Evolutionary conservation across 2,888 invertebrate species (phyloP).

Genomic region (Pristionchus fissidentatus): DNA sequence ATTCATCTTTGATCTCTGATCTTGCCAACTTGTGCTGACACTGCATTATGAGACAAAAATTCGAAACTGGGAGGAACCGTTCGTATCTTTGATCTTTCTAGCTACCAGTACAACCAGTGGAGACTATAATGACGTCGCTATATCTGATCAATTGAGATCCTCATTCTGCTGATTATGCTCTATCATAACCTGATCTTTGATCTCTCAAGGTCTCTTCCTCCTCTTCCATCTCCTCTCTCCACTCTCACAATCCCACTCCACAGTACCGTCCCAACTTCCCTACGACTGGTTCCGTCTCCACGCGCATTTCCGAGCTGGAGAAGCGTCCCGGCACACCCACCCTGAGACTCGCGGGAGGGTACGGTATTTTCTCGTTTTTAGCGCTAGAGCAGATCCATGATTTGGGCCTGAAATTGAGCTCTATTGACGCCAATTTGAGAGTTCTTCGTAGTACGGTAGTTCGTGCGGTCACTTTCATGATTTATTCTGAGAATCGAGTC

Average conservation of each 20-base stretch:
- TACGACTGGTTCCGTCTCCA: constrained; percentile 69
- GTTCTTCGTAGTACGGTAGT: background rate
- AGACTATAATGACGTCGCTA: background rate
- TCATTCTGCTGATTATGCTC: too few relatives aligned
- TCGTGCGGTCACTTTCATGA: constrained; percentile 4
- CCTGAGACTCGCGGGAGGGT: constrained; percentile 45
- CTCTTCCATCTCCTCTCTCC: background rate
- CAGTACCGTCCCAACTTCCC: constrained; percentile 66
- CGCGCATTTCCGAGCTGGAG: constrained; percentile 71
- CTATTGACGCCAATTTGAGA: too few relatives aligned
- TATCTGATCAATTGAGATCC: too few relatives aligned
- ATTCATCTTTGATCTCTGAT: background rate
- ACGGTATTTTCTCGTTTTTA: constrained; percentile 48
- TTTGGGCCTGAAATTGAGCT: too few relatives aligned
- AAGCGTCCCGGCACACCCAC: constrained; percentile 68
- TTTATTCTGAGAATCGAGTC: background rate
- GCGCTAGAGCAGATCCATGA: constrained; percentile 16
- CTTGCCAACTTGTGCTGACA: too few relatives aligned
- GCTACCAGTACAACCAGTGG: background rate
- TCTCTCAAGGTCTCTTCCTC: constrained; percentile 23
- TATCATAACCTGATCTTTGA: too few relatives aligned
- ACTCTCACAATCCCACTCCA: background rate
- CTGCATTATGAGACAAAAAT: background rate
- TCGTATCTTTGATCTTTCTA: background rate
- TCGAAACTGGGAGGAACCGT: background rate